Evolutionary conservation across 1,140 invertebrate genomes (phyloP).

Genomic region (Catajapyx aquilonaris): DNA sequence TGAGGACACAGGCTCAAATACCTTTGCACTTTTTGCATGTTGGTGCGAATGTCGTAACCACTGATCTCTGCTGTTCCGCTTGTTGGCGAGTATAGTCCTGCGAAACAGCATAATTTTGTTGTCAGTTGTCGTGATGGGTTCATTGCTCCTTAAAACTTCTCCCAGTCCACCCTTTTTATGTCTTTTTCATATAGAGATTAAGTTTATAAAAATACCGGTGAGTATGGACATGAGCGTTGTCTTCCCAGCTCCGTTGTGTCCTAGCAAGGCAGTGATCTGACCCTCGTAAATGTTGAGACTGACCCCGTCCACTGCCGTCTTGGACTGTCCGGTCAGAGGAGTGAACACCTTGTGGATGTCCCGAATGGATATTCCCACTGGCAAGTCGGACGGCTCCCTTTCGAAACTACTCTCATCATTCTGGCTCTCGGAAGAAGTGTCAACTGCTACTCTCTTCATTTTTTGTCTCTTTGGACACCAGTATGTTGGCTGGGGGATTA

Average conservation of each 20-base stretch:
- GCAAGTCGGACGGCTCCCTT: slow-evolving; percentile 1
- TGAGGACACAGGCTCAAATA: slow-evolving; percentile 81
- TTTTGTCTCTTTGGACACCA: too few species aligned
- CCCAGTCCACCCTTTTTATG: slow-evolving; percentile 3
- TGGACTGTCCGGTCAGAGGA: slow-evolving; percentile 22
- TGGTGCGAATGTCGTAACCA: slow-evolving; percentile 38
- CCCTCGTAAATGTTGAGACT: slow-evolving; percentile 46
- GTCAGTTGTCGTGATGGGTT: slow-evolving; percentile 16
- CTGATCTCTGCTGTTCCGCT: slow-evolving; percentile 44
- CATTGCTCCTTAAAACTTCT: slow-evolving; percentile 15
- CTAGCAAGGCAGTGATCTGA: slow-evolving; percentile 44
- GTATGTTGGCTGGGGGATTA: too few species aligned
- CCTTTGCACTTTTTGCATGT: slow-evolving; percentile 33
- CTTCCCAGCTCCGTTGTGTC: slow-evolving; percentile 68
- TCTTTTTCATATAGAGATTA: not conserved
- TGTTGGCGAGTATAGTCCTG: slow-evolving; percentile 45
- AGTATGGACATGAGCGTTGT: slow-evolving; percentile 64
- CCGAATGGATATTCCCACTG: not conserved
- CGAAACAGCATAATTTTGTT: slow-evolving; percentile 11
- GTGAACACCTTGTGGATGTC: slow-evolving; percentile 11
- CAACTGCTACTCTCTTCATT: too few species aligned
- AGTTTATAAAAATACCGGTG: slow-evolving; percentile 30
- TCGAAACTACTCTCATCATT: too few species aligned
- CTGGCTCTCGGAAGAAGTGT: too few species aligned
- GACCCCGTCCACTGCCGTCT: slow-evolving; percentile 42